Conservation (phyloP, 2,797 vertebrate genomes). For the Perodicticus potto region DNA sequence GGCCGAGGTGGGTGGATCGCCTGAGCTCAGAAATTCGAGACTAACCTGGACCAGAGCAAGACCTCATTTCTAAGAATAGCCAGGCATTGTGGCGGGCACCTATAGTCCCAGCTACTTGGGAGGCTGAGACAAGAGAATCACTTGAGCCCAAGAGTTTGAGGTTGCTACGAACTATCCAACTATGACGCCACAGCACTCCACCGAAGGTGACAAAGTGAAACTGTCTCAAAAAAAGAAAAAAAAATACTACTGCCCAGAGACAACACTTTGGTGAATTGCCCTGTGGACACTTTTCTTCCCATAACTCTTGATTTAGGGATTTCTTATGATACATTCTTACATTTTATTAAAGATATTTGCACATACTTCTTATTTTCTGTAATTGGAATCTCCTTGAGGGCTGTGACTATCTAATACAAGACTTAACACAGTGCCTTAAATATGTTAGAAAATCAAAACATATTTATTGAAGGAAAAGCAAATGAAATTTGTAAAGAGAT, state of each 20-base stretch:
- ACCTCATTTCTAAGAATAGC: no score
- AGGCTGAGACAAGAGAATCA: no score
- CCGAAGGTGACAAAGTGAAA: no score
- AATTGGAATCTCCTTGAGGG: background rate
- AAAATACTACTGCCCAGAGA: background rate
- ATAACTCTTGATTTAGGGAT: background rate
- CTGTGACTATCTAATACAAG: background rate
- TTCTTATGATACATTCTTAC: background rate
- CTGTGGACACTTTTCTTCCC: background rate
- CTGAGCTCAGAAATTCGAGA: no score
- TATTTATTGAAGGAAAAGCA: constrained; percentile 30
- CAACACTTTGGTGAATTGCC: background rate
- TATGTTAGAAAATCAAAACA: constrained; percentile 7
- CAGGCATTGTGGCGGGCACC: no score
- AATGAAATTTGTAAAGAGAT: constrained; percentile 13
- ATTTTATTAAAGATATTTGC: background rate
- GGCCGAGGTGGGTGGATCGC: no score
- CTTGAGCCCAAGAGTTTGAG: no score
- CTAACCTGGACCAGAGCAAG: no score
- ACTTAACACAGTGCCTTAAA: background rate
- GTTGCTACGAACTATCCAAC: no score
- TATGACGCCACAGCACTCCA: no score
- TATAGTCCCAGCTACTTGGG: no score
- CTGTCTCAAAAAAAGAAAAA: no score
- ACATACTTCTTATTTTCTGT: background rate